These are phyloP conservation scores for Brassicogethes aeneus DNA, from an alignment of 2,888 invertebrate genomes.

Conservation along the genomic window DNA sequence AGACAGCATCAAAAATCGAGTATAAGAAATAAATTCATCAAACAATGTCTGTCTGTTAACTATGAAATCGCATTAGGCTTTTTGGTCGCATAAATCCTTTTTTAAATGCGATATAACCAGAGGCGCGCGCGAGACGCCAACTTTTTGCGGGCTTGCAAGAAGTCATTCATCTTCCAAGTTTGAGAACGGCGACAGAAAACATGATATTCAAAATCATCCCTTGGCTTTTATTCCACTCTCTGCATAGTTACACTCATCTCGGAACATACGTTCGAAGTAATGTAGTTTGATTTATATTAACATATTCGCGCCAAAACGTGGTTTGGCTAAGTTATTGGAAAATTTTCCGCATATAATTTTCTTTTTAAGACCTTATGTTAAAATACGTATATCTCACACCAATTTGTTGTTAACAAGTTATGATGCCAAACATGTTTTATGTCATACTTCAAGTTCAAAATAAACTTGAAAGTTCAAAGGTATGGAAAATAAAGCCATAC, in stretches of 20 bases:
- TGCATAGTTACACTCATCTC: neutral
- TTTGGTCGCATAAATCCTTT: constrained; percentile 27
- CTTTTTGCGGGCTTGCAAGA: constrained; percentile 17
- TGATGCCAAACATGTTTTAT: too few species aligned
- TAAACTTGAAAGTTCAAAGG: too few species aligned
- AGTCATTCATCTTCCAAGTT: constrained; percentile 27
- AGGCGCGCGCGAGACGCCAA: constrained; percentile 18
- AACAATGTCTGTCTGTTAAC: constrained; percentile 7
- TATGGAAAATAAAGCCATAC: too few species aligned
- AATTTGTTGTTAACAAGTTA: too few species aligned
- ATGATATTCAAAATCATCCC: constrained; percentile 14
- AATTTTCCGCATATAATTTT: too few species aligned
- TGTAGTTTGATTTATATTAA: neutral
- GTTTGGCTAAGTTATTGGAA: too few species aligned
- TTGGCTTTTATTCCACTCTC: neutral
- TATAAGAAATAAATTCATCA: constrained; percentile 3
- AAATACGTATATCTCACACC: too few species aligned
- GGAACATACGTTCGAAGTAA: neutral
- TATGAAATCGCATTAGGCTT: constrained; percentile 25
- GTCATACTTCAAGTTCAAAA: too few species aligned
- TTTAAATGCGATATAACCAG: constrained; percentile 27
- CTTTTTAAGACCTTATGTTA: too few species aligned
- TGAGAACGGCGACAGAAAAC: constrained; percentile 16
- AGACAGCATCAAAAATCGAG: too few species aligned
- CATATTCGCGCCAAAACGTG: too few species aligned